Conservation (phyloP, 2,113 vertebrate genomes). For the Zosterops hypoxanthus region DNA sequence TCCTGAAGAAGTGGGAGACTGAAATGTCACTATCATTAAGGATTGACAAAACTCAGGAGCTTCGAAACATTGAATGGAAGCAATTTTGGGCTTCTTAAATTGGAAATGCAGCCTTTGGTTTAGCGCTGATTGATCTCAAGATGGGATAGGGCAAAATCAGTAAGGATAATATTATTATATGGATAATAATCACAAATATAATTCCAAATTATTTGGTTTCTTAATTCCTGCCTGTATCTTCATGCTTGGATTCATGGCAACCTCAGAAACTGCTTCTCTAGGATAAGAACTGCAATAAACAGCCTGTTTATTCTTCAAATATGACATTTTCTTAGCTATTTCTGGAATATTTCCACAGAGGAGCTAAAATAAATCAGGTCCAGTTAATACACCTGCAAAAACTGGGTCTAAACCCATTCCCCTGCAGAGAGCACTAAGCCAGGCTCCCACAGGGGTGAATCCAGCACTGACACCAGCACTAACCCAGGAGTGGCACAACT, state of each 20-base stretch:
- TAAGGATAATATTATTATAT: neutral
- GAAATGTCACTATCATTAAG: neutral
- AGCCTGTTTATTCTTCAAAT: neutral
- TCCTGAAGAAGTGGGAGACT: neutral
- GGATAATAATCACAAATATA: neutral
- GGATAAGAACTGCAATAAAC: neutral
- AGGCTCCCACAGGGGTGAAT: neutral
- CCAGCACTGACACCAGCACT: neutral
- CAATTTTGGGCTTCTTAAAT: neutral
- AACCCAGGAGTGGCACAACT: neutral
- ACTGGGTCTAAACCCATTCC: neutral
- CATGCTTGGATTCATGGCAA: neutral
- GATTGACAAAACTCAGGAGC: neutral
- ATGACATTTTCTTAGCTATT: neutral
- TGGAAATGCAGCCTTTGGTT: neutral
- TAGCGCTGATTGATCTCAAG: neutral
- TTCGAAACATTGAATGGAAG: neutral
- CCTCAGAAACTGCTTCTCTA: neutral
- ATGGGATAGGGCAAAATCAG: neutral
- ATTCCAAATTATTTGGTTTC: neutral
- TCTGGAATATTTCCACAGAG: neutral
- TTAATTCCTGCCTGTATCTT: neutral
- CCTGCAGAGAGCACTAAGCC: neutral
- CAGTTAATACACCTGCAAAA: neutral
- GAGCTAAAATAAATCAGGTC: neutral